Evolutionary conservation across 2,113 vertebrate species (phyloP).

Genomic region (Mastomys coucha): DNA sequence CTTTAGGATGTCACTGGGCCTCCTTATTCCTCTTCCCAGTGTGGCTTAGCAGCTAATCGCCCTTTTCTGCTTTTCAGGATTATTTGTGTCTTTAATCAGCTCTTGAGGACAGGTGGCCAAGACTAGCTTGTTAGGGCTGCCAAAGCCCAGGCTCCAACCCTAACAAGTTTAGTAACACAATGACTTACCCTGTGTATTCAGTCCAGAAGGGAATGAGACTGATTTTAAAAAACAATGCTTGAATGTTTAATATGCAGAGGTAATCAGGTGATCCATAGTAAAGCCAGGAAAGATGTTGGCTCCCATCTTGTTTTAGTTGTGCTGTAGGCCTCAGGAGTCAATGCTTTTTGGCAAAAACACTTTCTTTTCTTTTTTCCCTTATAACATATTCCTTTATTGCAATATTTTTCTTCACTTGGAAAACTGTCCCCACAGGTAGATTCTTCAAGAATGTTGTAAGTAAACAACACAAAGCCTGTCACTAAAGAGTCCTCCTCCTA

Average conservation of each 20-base stretch:
- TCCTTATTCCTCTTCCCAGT: neutral
- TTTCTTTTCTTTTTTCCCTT: too few species aligned
- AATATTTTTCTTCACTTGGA: constrained; percentile 26
- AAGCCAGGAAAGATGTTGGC: neutral
- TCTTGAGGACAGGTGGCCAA: neutral
- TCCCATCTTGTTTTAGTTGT: neutral
- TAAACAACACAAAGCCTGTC: neutral
- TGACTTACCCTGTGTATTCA: neutral
- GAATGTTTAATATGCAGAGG: neutral
- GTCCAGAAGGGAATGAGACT: neutral
- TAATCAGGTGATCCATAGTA: neutral
- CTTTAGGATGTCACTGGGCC: neutral
- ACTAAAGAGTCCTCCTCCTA: neutral
- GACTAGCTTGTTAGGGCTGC: neutral
- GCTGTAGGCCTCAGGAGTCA: neutral
- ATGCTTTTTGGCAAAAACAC: neutral
- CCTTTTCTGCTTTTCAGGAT: neutral
- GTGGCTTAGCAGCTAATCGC: too few species aligned
- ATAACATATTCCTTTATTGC: constrained; percentile 72
- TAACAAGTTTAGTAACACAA: neutral
- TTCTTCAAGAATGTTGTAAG: neutral
- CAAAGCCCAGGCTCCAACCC: neutral
- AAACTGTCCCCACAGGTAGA: neutral
- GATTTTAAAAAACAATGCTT: too few species aligned
- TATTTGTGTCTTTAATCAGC: neutral